phyloP scores from a whole-genome alignment of 2,888 invertebrate genomes.

The Syrphus vitripennis region DNA sequence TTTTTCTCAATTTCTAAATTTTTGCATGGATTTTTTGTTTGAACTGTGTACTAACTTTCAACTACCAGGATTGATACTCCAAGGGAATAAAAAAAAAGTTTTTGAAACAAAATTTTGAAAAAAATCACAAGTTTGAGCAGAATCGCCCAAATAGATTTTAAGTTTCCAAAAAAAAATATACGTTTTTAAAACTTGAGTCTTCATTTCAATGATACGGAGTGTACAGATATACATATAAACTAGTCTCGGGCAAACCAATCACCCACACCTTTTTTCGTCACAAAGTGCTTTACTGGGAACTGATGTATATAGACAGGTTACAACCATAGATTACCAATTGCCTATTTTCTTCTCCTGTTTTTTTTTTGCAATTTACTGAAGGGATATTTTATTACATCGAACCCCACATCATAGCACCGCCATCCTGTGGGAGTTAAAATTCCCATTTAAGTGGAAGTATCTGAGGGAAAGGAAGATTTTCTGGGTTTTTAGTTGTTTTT shows the following conservation, averaged over 20 bases:
- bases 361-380: not conserved
- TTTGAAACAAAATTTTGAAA: no score
- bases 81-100: no score
- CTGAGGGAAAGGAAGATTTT: not conserved
- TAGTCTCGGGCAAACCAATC: not conserved
- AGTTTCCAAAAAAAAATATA: no score
- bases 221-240: not conserved
- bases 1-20: no score
- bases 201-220: not conserved
- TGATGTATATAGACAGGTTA: not conserved
- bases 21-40: no score
- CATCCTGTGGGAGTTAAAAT: conserved; percentile 1
- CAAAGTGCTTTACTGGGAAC: not conserved
- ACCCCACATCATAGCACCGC: not conserved
- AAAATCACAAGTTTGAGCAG: no score
- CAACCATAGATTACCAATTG: conserved; percentile 16
- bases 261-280: not conserved
- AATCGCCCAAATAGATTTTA: no score
- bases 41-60: no score
- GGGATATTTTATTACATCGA: not conserved
- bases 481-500: not conserved
- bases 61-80: no score
- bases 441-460: not conserved
- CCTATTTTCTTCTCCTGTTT: not conserved
- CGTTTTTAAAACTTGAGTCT: not conserved